Percentiles rank a stretch among this genome's conserved stretches.
Conservation (phyloP, 2,113 vertebrate species). For the Forbesichthys agassizii region DNA sequence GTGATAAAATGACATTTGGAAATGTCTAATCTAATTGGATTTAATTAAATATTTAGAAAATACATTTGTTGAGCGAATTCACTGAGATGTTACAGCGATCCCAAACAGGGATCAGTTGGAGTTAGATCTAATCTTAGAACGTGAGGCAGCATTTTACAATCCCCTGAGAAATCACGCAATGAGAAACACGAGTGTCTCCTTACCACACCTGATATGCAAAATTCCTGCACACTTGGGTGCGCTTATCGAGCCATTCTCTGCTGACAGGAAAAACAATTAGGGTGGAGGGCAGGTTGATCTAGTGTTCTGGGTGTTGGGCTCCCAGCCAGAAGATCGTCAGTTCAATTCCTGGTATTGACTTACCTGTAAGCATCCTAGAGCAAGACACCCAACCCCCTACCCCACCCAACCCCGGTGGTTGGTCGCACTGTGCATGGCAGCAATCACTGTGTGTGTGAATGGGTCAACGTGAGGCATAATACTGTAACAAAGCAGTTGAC, state of each 20-base stretch:
- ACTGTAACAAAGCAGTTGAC: no score
- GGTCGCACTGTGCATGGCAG: no score
- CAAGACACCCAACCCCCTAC: no score
- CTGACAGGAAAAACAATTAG: background rate
- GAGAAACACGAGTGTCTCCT: background rate
- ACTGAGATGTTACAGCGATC: slow-evolving; percentile 45
- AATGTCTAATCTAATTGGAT: background rate
- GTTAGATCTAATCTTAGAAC: slow-evolving; percentile 41
- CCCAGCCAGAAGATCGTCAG: no score
- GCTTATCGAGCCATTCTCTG: background rate
- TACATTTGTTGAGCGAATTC: background rate
- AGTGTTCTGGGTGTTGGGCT: no score
- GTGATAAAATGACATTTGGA: no score
- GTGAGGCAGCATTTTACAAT: slow-evolving; percentile 27
- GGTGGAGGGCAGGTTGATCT: background rate
- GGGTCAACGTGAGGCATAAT: no score
- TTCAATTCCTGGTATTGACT: no score
- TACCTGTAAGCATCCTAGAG: no score
- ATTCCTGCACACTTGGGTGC: background rate
- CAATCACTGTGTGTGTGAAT: no score
- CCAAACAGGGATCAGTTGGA: slow-evolving; percentile 19
- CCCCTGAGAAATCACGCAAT: background rate
- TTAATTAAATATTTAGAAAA: background rate
- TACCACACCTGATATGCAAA: background rate
- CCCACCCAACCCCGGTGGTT: no score